Percentiles rank a stretch among this genome's conserved stretches.
phyloP scores from a whole-genome alignment of 2,888 invertebrate genomes.

The Caenorhabditis wallacei region DNA sequence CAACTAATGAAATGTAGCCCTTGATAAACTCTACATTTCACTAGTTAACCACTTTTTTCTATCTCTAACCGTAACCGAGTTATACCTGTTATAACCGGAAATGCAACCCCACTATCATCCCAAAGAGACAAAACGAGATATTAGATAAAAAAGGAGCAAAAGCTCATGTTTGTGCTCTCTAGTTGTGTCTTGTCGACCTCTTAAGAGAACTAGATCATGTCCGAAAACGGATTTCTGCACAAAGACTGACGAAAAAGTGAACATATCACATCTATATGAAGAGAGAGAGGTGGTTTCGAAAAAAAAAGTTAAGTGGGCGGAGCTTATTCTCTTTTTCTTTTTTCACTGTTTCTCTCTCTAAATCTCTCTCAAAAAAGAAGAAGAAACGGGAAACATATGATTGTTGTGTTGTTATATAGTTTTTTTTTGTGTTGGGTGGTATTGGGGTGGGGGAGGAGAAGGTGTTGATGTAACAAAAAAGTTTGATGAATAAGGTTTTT shows the following conservation, averaged over 20 bases:
- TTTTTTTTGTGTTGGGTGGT: not conserved
- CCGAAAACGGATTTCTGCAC: constrained; percentile 14
- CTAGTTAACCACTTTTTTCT: too few relatives aligned
- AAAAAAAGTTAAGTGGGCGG: constrained; percentile 12
- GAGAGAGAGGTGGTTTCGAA: not conserved
- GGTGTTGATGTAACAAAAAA: constrained; percentile 10
- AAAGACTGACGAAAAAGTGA: constrained; percentile 1
- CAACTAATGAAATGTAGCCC: too few relatives aligned
- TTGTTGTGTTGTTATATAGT: constrained; percentile 21
- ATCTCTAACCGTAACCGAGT: too few relatives aligned
- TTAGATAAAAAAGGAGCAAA: constrained; percentile 12
- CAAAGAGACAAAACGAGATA: not conserved
- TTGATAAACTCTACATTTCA: too few relatives aligned
- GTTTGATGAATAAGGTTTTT: constrained; percentile 10
- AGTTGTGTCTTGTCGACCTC: constrained; percentile 1
- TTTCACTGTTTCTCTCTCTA: not conserved
- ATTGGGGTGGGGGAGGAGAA: not conserved
- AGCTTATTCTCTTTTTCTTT: not conserved
- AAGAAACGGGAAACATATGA: constrained; percentile 28
- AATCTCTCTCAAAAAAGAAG: not conserved
- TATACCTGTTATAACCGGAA: too few relatives aligned
- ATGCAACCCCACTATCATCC: too few relatives aligned
- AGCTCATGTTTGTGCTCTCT: constrained; percentile 25
- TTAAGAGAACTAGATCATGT: constrained; percentile 24
- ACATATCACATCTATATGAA: not conserved